Conservation (phyloP, 2,113 vertebrate species). For the Glaucomys volans region DNA sequence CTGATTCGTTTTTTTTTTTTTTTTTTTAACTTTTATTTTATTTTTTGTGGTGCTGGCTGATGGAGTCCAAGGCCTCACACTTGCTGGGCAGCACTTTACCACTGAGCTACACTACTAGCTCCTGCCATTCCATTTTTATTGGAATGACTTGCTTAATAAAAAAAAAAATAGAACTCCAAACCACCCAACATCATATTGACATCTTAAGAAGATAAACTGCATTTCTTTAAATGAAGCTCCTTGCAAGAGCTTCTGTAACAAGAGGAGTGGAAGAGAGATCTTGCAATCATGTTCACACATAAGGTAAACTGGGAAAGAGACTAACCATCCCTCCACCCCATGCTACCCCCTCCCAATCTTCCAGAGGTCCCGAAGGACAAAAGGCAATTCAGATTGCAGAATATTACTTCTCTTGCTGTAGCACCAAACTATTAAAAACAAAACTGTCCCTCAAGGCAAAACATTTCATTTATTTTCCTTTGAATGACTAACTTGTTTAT, state of each 20-base stretch:
- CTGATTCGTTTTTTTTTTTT: not conserved
- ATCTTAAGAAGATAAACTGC: not conserved
- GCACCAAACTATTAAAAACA: slow-evolving; percentile 83
- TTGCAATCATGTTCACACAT: not conserved
- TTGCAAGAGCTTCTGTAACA: not conserved
- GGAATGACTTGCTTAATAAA: not conserved
- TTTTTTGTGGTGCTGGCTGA: not conserved
- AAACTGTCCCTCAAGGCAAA: slow-evolving; percentile 87
- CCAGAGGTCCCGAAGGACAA: slow-evolving; percentile 75
- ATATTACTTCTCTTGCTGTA: slow-evolving; percentile 79
- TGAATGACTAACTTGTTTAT: slow-evolving; percentile 87
- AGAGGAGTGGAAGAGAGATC: not conserved
- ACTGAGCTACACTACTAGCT: not conserved
- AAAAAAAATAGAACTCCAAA: not conserved
- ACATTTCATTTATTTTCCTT: slow-evolving; percentile 88
- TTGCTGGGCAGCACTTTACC: too few species aligned
- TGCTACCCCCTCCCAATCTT: slow-evolving; percentile 47
- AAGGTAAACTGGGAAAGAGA: not conserved
- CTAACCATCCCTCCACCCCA: not conserved
- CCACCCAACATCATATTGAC: not conserved
- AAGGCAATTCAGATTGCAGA: slow-evolving; percentile 76
- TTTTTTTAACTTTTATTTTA: not conserved
- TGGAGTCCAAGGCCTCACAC: not conserved
- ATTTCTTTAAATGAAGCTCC: not conserved
- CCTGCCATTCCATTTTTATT: not conserved